A percentile compares a stretch with the other conserved stretches of the same genome.
Conservation (phyloP, 2,797 vertebrate species). For the Ispidina lecontei region DNA sequence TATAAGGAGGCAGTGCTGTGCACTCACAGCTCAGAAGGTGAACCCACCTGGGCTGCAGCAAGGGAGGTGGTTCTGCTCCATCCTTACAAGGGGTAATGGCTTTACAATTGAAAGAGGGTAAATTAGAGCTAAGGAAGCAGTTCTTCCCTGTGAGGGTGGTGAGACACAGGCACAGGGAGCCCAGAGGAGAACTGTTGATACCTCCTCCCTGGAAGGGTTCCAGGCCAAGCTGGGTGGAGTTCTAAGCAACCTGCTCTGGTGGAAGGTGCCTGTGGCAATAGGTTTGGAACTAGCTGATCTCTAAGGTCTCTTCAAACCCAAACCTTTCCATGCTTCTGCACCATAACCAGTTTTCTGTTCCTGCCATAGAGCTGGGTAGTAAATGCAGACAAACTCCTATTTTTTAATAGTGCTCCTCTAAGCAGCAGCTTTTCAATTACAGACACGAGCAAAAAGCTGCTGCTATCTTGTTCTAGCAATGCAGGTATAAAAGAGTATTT, state of each 20-base stretch:
- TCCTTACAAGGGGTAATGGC: background rate
- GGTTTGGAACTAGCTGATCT: background rate
- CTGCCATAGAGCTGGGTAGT: background rate
- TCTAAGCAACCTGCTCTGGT: background rate
- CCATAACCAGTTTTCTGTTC: slow-evolving; percentile 4
- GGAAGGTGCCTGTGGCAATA: background rate
- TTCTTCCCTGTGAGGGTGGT: background rate
- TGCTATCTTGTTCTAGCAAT: slow-evolving; percentile 31
- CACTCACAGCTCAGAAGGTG: background rate
- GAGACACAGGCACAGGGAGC: background rate
- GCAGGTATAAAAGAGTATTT: slow-evolving; percentile 54
- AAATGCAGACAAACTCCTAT: background rate
- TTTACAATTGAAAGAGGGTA: background rate
- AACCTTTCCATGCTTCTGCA: background rate
- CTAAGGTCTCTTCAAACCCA: background rate
- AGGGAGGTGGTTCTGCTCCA: background rate
- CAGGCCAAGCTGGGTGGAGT: background rate
- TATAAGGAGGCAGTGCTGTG: background rate
- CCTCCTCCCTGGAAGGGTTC: no score
- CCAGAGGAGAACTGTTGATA: background rate
- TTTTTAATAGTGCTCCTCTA: slow-evolving; percentile 1
- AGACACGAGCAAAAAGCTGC: slow-evolving; percentile 20
- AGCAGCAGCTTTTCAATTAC: slow-evolving; percentile 13
- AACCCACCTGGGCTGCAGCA: background rate
- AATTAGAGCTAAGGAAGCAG: background rate